A percentile compares a stretch with the other conserved stretches of the same genome.
Conservation (phyloP, 2,797 vertebrate genomes). For the Dryobates pubescens region DNA sequence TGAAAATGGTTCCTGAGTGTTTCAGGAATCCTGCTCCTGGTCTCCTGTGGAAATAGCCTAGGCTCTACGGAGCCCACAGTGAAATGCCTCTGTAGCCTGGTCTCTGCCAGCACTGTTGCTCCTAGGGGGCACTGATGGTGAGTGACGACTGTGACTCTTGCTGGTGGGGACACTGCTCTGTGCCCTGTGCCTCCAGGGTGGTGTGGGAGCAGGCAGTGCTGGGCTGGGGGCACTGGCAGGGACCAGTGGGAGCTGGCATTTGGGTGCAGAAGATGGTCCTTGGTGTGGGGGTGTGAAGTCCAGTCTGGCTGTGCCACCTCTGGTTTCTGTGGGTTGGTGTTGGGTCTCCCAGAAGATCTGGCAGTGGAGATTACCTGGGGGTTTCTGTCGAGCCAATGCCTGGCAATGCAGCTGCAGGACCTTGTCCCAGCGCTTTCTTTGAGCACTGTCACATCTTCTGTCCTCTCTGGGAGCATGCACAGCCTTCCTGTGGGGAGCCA, state of each 20-base stretch:
- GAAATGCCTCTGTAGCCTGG: not conserved
- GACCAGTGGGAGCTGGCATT: rapidly evolving
- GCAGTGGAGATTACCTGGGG: rapidly evolving
- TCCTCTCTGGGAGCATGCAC: rapidly evolving
- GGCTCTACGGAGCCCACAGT: not conserved
- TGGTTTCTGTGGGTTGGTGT: not conserved
- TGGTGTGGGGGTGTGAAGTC: not conserved
- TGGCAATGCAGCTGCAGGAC: rapidly evolving
- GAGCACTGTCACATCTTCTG: not conserved
- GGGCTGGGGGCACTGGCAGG: rapidly evolving
- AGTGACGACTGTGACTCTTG: not conserved
- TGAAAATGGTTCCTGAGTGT: not conserved
- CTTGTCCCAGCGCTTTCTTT: not conserved
- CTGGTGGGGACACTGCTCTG: rapidly evolving
- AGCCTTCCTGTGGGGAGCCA: not conserved
- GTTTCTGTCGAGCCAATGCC: not conserved
- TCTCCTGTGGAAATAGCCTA: not conserved
- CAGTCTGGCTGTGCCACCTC: not conserved
- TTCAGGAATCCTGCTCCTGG: not conserved
- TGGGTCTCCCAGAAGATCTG: rapidly evolving
- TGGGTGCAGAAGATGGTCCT: rapidly evolving
- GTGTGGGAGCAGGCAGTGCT: not conserved
- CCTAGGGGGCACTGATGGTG: not conserved
- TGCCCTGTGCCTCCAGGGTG: not conserved
- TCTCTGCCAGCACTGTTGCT: not conserved